These are phyloP conservation scores for Cottoperca gobio DNA, from an alignment of 2,797 vertebrate genomes.

Conservation along the genomic window DNA sequence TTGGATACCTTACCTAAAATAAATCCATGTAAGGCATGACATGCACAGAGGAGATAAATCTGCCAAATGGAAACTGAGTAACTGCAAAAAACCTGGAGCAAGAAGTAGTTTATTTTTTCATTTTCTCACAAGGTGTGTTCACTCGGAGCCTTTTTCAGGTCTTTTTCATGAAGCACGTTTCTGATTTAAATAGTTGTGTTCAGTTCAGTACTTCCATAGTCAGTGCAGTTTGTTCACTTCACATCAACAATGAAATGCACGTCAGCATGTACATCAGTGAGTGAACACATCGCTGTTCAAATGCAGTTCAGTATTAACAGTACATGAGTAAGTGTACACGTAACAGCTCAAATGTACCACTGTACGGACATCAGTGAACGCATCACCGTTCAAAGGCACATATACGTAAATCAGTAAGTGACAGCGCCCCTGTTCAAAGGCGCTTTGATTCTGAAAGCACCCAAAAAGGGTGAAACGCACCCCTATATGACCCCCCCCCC, in stretches of 20 bases:
- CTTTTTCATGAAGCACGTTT: constrained; percentile 1
- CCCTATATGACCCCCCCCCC: too few species aligned
- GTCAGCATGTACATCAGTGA: background rate
- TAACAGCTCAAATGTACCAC: background rate
- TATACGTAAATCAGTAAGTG: too few species aligned
- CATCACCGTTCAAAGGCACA: background rate
- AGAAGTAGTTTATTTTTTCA: background rate
- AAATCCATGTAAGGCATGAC: background rate
- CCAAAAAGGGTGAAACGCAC: too few species aligned
- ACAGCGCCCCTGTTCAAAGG: background rate
- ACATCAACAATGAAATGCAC: background rate
- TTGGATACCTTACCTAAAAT: constrained; percentile 4
- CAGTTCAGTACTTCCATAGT: background rate
- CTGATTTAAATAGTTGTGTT: background rate
- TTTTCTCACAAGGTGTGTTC: constrained; percentile 5
- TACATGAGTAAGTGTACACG: background rate
- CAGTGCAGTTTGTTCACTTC: background rate
- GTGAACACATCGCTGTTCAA: background rate
- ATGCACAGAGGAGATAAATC: constrained; percentile 13
- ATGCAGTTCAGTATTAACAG: background rate
- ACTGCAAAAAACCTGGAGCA: background rate
- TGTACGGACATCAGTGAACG: background rate
- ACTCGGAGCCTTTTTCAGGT: background rate
- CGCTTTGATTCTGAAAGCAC: too few species aligned
- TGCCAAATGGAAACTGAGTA: constrained; percentile 16